A percentile compares a stretch with the other conserved stretches of the same genome.
Conservation (phyloP, 2,113 vertebrate species). For the Oncorhynchus kisutch region DNA sequence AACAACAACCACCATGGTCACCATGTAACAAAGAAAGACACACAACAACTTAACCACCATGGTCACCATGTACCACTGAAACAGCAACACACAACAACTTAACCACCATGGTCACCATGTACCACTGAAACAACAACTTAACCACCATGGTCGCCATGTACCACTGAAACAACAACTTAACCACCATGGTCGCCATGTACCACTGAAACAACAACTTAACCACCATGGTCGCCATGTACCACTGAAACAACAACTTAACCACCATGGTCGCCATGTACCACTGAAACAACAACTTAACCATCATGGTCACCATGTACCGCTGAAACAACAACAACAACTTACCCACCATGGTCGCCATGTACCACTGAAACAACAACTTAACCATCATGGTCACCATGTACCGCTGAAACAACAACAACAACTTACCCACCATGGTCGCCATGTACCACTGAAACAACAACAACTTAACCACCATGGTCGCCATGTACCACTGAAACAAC, state of each 20-base stretch:
- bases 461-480: neutral
- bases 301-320: neutral
- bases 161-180: too few relatives aligned
- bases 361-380: conserved; percentile 1
- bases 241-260: conserved; percentile 69
- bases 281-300: neutral
- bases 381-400: neutral
- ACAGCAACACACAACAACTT: too few relatives aligned
- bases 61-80: too few relatives aligned
- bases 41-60: too few relatives aligned
- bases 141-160: too few relatives aligned
- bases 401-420: neutral
- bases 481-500: too few relatives aligned
- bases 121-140: too few relatives aligned
- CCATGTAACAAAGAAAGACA: too few relatives aligned
- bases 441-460: neutral
- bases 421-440: neutral
- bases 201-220: too few relatives aligned
- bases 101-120: too few relatives aligned
- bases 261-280: neutral
- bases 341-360: neutral
- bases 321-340: neutral
- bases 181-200: too few relatives aligned
- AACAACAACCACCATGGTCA: neutral
- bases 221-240: conserved; percentile 95